phyloP scores from a whole-genome alignment of 30 jellyfish, hydroid and myxozoan species.

The Hydractinia echinata region DNA sequence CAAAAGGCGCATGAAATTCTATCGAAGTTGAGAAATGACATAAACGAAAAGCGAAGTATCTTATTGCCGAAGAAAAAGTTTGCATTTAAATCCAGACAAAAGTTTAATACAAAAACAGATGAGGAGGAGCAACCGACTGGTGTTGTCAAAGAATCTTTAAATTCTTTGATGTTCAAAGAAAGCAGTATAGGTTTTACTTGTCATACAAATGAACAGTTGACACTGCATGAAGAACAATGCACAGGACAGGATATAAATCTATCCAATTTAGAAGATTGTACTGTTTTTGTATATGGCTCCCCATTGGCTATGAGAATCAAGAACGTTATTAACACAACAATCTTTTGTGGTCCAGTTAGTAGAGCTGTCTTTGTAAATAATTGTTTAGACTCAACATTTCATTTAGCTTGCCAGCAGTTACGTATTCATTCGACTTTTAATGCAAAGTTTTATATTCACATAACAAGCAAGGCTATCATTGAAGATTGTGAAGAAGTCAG shows the following conservation, averaged over 20 bases:
- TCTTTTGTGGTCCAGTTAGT: slow-evolving; percentile 69
- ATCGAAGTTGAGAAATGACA: slow-evolving; percentile 32
- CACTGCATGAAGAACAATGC: slow-evolving; percentile 38
- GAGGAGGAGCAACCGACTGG: slow-evolving; percentile 13
- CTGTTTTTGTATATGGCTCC: slow-evolving; percentile 54
- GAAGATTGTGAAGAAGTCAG: slow-evolving; percentile 85
- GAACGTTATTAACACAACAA: slow-evolving; percentile 39
- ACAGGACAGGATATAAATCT: slow-evolving; percentile 53
- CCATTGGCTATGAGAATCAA: slow-evolving; percentile 82
- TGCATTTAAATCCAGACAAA: slow-evolving; percentile 73
- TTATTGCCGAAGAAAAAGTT: slow-evolving; percentile 78
- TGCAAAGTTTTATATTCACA: slow-evolving; percentile 55
- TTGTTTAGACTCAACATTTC: slow-evolving; percentile 52
- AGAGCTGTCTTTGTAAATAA: slow-evolving; percentile 65
- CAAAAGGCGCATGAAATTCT: slow-evolving; percentile 64
- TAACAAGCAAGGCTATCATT: slow-evolving; percentile 82
- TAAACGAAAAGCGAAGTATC: slow-evolving; percentile 47
- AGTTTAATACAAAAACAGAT: slow-evolving; percentile 1
- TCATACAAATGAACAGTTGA: slow-evolving; percentile 24
- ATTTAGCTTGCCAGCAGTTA: slow-evolving; percentile 86
- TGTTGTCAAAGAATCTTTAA: neutral
- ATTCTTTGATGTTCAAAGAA: neutral
- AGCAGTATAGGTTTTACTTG: slow-evolving; percentile 46
- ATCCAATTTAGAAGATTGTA: slow-evolving; percentile 53
- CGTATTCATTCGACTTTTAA: slow-evolving; percentile 76